Evolutionary conservation across 2,797 vertebrate genomes (phyloP).

Genomic region (Cynodonichthys magdalenae): DNA sequence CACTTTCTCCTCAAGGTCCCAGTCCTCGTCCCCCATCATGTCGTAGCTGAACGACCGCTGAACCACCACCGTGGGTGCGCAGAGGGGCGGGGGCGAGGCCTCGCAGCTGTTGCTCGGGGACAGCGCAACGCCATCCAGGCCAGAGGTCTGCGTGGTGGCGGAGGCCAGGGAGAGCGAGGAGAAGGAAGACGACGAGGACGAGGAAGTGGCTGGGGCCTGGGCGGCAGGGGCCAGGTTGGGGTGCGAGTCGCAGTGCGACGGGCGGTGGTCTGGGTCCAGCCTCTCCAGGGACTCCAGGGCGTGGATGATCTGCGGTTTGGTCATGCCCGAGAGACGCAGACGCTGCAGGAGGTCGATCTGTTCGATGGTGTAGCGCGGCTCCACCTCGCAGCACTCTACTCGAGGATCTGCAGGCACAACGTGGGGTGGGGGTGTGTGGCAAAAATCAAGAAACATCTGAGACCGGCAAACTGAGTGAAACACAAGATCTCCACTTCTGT

Average conservation of each 20-base stretch:
- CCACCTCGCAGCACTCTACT: constrained; percentile 83
- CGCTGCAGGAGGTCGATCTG: constrained; percentile 88
- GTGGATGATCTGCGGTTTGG: constrained; percentile 86
- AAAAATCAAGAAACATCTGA: constrained; percentile 17
- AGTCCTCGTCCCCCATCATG: constrained; percentile 84
- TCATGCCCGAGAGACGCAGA: constrained; percentile 84
- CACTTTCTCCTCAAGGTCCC: constrained; percentile 88
- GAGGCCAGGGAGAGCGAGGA: constrained; percentile 84
- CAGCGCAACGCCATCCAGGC: constrained; percentile 79
- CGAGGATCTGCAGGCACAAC: constrained; percentile 72
- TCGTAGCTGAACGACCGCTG: constrained; percentile 85
- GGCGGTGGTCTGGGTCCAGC: constrained; percentile 82
- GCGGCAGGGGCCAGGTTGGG: constrained; percentile 52
- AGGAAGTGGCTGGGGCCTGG: constrained; percentile 65
- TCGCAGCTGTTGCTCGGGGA: constrained; percentile 87
- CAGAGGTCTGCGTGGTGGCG: constrained; percentile 85
- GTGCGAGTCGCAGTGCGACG: constrained; percentile 76
- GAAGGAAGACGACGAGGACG: constrained; percentile 80
- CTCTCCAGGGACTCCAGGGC: constrained; percentile 86
- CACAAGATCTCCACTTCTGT: constrained; percentile 8
- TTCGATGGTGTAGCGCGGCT: constrained; percentile 87
- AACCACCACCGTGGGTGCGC: constrained; percentile 74
- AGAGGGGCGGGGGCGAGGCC: constrained; percentile 85
- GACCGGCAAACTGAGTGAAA: background rate
- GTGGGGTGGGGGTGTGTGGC: too few species aligned